Percentiles rank a stretch among this genome's conserved stretches.
Conservation (phyloP, 2,113 vertebrate genomes). For the Microcebus jonahi region DNA sequence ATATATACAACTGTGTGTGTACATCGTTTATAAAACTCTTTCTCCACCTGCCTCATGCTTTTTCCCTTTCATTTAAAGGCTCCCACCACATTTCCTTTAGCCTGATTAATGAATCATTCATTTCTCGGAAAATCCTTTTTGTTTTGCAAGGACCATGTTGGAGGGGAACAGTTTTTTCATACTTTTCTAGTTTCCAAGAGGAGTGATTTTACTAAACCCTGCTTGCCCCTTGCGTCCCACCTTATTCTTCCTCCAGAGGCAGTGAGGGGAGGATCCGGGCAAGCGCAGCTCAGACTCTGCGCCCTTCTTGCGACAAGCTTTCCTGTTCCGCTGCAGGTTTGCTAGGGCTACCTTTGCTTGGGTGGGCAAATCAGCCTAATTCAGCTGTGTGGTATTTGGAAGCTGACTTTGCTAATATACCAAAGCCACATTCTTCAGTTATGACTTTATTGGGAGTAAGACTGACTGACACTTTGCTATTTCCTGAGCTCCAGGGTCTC, state of each 20-base stretch:
- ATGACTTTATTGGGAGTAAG: neutral
- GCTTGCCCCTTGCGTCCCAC: neutral
- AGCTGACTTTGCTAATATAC: neutral
- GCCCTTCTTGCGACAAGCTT: neutral
- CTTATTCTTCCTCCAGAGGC: fast-evolving
- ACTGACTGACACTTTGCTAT: neutral
- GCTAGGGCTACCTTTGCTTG: too few relatives aligned
- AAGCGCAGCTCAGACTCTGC: neutral
- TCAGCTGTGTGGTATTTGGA: neutral
- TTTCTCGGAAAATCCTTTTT: neutral
- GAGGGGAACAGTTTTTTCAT: neutral
- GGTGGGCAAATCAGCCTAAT: neutral
- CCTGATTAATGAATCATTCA: neutral
- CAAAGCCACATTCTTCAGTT: neutral
- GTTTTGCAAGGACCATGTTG: neutral
- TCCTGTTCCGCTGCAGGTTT: too few relatives aligned
- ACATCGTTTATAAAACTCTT: neutral
- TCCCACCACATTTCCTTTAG: neutral
- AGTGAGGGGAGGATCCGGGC: too few relatives aligned
- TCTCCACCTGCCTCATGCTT: neutral
- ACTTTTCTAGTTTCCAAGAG: neutral
- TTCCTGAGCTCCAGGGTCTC: neutral
- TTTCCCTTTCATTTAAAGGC: neutral
- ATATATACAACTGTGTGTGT: too few relatives aligned
- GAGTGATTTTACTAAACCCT: neutral